Conservation (phyloP, 2,113 vertebrate species). For the Eolophus roseicapilla region DNA sequence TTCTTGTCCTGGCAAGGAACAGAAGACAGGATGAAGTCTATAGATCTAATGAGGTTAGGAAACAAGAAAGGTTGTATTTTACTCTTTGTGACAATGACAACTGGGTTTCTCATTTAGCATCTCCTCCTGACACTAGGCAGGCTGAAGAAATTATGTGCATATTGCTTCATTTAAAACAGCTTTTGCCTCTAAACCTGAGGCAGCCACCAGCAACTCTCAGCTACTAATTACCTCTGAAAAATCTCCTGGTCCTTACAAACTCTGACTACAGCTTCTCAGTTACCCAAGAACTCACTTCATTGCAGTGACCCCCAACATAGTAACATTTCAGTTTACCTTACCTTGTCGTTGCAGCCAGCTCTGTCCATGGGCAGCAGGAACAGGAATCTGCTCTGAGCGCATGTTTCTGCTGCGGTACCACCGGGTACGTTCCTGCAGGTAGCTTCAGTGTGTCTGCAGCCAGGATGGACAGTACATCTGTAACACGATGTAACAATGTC, state of each 20-base stretch:
- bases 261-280: not conserved
- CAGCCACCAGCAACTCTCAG: not conserved
- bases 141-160: not conserved
- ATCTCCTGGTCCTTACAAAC: not conserved
- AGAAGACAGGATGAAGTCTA: not conserved
- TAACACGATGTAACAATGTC: not conserved
- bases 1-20: not conserved
- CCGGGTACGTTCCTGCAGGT: rapidly evolving
- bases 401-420: not conserved
- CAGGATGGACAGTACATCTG: not conserved
- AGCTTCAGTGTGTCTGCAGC: not conserved
- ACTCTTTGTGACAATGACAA: not conserved
- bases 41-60: not conserved
- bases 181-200: not conserved
- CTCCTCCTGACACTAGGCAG: not conserved
- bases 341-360: not conserved
- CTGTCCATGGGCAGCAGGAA: not conserved
- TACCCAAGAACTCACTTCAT: not conserved
- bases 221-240: not conserved
- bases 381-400: not conserved
- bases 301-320: not conserved
- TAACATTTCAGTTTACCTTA: not conserved
- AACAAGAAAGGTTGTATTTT: not conserved
- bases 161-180: not conserved
- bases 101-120: not conserved